Percentiles rank a stretch among this genome's conserved stretches.
Evolutionary conservation across 1,140 invertebrate genomes (phyloP).

Genomic region (Dreissena polymorpha): DNA sequence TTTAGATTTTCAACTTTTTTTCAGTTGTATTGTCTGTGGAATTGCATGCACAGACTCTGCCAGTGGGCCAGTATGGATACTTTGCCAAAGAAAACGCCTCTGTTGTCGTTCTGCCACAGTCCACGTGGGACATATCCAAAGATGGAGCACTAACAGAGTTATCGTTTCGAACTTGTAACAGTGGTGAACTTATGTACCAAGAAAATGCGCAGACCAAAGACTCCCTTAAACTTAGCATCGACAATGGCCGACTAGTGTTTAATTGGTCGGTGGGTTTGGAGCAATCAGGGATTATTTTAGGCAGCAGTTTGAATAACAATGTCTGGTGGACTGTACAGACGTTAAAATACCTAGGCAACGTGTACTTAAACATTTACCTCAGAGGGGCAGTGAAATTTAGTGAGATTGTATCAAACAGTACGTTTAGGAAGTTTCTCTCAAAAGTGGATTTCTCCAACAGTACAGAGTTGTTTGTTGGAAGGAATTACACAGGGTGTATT

Average conservation of each 20-base stretch:
- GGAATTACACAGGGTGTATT: conserved; percentile 35
- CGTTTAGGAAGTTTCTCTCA: conserved; percentile 37
- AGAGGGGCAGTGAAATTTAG: conserved; percentile 12
- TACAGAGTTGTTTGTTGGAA: conserved; percentile 27
- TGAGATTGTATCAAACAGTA: conserved; percentile 52
- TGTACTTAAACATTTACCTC: conserved; percentile 37
- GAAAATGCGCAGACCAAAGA: conserved; percentile 10
- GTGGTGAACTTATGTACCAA: conserved; percentile 43
- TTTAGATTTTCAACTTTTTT: no score
- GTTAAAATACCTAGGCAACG: conserved; percentile 35
- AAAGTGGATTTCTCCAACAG: conserved; percentile 31
- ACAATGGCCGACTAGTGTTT: conserved; percentile 43
- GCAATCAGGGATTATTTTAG: neutral
- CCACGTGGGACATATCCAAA: conserved; percentile 7
- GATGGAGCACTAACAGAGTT: conserved; percentile 35
- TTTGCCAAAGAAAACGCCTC: conserved; percentile 38
- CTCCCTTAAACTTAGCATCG: conserved; percentile 24
- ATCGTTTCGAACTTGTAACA: conserved; percentile 53
- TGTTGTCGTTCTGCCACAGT: conserved; percentile 1
- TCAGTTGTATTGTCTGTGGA: no score
- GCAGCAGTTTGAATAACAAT: conserved; percentile 42
- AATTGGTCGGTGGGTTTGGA: conserved; percentile 9
- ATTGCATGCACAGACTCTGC: no score
- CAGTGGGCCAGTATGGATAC: conserved; percentile 40
- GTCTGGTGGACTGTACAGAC: conserved; percentile 37